Base-by-base conservation (phyloP, 2,797 vertebrate species). In the Urophycis tenuis region DNA sequence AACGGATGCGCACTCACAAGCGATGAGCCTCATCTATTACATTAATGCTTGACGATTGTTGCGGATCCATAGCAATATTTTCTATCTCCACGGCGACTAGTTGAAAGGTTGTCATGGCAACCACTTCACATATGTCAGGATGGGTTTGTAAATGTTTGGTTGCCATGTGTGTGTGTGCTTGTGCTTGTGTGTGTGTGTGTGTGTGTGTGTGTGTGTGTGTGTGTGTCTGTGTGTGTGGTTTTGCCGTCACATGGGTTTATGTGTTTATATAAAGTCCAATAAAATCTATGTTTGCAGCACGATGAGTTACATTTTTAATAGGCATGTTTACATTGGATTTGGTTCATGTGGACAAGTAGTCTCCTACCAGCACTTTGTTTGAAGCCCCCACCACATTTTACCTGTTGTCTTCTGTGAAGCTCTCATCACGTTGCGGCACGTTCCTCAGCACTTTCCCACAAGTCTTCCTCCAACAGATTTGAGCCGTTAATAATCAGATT, bases 401-500 rank as follows among this genome's bases (percentile, higher is more conserved):
- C 33, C 19, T 5, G 17, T 19, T 11, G 71, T 11, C 71, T n/a
- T n/a, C 34, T 35, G 22, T 72, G 12, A 72, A 25, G 22, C 25
- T 72, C 71, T n/a, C 32, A 34, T 72, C 32, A 72, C 35, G 71
- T 35, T 19, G 10, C 17, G n/a, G 19, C 33, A 35, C n/a, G 71
- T 36, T 36, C 22, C 33, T 11, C 32, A 22, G 25, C 71, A 25
- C 22, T 33, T 12, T 22, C 71, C 71, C 8, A 3, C 10, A 33
- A 72, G 32, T 36, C 71, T 22, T 25, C 33, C 22, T 72, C 32
- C 32, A 12, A 34, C 22, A 2, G 33, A 25, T 72, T 36, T 72
- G 17, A 34, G 71, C 71, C 32, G 71, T 72, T 36, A 72, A 71
- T 72, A 34, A 72, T 72, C 71, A n/a, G 32, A 72, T 72, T 72